Evolutionary conservation across 2,113 vertebrate species (phyloP), one percentile per base, ranked within the genome.

Genomic region (Zapornia atra): DNA sequence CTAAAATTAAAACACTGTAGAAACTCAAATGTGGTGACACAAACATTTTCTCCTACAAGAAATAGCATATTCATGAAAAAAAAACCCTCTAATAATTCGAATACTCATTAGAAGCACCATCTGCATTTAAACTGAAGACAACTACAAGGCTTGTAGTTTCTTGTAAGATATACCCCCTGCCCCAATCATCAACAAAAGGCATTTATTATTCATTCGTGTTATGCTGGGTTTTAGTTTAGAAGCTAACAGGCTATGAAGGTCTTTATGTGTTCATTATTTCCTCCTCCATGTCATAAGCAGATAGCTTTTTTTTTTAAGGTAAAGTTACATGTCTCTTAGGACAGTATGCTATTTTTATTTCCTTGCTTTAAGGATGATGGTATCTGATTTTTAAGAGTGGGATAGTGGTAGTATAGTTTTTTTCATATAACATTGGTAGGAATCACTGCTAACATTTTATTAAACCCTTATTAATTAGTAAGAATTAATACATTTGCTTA

Each of bases 361-460:
- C 6, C 18, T 70, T 66, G 42, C 6, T 61, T 79, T 75, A 48
- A 78, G 13, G 20, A 9, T 24, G 6, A 48, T 38, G 5, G 9
- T 3, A 72, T 54, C 33, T 11, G 19, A 21, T 34, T 80, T 75
- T 81, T 36, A 25, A 24, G 0, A 28, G 6, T 64, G 2, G 6
- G 8, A 3, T 28, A 15, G 11, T 5, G 4, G 3, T 76, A 22
- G 6, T 44, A 13, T 9, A 2, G 2, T 1, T 2, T 33, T 61
- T 59, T 26, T 29, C 44, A 6, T 16, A 61, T 44, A 34, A 51
- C 6, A 71, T 3, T 3, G 44, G 7, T 13, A 66, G 16, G 26
- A 34, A 82, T 56, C 11, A 53, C 26, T 44, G 29, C 31, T 72
- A 65, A 28, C 5, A 7, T 29, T n/a, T 64, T n/a, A 63, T 40